These are phyloP conservation scores for Polymixis lichenea DNA, from an alignment of 2,888 invertebrate genomes.

Conservation along the genomic window DNA sequence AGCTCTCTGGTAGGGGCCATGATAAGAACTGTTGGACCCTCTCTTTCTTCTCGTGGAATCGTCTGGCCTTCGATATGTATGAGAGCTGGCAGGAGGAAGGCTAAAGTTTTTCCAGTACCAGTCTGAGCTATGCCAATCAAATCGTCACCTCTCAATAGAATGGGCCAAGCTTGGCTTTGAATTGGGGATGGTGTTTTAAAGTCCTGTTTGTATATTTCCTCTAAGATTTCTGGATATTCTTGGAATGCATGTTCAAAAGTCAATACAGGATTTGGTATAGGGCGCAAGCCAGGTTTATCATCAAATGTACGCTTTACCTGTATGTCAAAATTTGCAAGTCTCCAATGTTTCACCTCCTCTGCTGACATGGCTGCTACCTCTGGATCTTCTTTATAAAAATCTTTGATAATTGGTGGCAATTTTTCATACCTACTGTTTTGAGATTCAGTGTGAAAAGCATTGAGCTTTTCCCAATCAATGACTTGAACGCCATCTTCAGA, in stretches of 20 bases:
- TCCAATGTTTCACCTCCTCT: conserved; percentile 92
- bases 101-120: conserved; percentile 98
- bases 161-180: conserved; percentile 98
- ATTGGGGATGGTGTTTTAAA: conserved; percentile 97
- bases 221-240: conserved; percentile 95
- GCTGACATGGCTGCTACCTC: conserved; percentile 92
- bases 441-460: conserved; percentile 88
- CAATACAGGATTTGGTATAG: conserved; percentile 94
- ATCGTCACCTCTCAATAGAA: conserved; percentile 97
- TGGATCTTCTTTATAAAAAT: conserved; percentile 95
- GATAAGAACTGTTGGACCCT: conserved; percentile 96
- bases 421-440: conserved; percentile 92
- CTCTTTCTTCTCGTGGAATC: conserved; percentile 92
- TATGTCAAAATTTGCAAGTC: conserved; percentile 93
- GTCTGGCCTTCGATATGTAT: conserved; percentile 97
- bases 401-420: conserved; percentile 93
- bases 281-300: conserved; percentile 82
- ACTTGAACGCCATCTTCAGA: conserved; percentile 80
- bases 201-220: conserved; percentile 94
- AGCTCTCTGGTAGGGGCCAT: conserved; percentile 98
- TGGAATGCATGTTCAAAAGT: conserved; percentile 96
- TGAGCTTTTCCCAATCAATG: conserved; percentile 91
- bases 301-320: conserved; percentile 93
- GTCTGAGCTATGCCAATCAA: conserved; percentile 99
- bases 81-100: conserved; percentile 97